Evolutionary conservation across 2,797 vertebrate species (phyloP).

Genomic region (Aselliscus stoliczkanus): DNA sequence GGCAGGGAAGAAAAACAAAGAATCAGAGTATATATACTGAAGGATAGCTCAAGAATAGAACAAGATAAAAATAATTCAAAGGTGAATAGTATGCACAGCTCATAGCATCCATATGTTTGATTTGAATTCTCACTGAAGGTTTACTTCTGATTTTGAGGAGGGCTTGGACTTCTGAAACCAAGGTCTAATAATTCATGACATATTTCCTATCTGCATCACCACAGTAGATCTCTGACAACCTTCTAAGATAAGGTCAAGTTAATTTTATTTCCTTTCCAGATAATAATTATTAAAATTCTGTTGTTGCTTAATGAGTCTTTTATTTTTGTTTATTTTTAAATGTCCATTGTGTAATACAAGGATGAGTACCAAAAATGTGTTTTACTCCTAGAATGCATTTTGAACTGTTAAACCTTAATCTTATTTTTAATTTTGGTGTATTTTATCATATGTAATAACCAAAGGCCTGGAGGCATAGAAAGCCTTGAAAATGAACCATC

Average conservation of each 20-base stretch:
- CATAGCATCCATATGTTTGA: background rate
- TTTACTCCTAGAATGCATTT: conserved; percentile 30
- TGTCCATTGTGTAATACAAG: background rate
- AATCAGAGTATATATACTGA: background rate
- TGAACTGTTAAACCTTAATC: conserved; percentile 53
- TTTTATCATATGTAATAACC: conserved; percentile 41
- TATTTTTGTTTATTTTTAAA: conserved; percentile 60
- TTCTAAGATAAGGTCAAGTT: conserved; percentile 39
- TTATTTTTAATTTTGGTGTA: conserved; percentile 41
- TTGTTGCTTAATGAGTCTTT: conserved; percentile 38
- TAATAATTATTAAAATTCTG: conserved; percentile 58
- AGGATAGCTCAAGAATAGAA: background rate
- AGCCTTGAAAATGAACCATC: conserved; percentile 44
- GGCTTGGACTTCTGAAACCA: conserved; percentile 26
- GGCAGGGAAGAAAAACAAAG: fast-evolving
- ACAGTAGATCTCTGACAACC: conserved; percentile 22
- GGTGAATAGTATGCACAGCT: background rate
- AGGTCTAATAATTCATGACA: background rate
- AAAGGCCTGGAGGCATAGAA: conserved; percentile 18
- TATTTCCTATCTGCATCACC: conserved; percentile 27
- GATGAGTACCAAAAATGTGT: conserved; percentile 26
- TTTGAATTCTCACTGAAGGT: background rate
- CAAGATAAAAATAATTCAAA: background rate
- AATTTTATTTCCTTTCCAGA: conserved; percentile 52
- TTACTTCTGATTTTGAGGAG: conserved; percentile 14